Evolutionary conservation across 2,113 vertebrate genomes (phyloP).

Genomic region (Phycodurus eques): DNA sequence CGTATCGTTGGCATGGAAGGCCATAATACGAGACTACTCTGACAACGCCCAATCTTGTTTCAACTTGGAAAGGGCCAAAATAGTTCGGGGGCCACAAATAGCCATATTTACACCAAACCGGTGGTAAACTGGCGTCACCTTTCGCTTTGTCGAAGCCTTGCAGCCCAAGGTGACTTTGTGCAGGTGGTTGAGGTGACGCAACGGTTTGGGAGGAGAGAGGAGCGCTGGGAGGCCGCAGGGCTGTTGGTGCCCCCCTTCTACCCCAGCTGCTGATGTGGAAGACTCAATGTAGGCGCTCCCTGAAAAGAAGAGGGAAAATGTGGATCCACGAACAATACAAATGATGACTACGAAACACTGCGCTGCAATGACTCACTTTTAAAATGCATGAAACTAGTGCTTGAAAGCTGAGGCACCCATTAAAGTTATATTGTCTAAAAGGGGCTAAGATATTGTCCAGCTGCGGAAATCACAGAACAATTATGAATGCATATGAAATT

Average conservation of each 20-base stretch:
- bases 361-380: background rate
- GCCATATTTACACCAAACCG: background rate
- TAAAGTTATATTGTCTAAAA: too few species aligned
- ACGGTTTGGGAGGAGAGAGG: constrained; percentile 38
- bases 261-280: constrained; percentile 21
- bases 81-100: too few species aligned
- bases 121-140: constrained; percentile 49
- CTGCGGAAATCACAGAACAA: too few species aligned
- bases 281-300: constrained; percentile 29
- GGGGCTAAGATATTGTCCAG: too few species aligned
- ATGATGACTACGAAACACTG: background rate
- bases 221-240: constrained; percentile 51
- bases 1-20: too few species aligned
- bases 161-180: constrained; percentile 68
- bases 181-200: constrained; percentile 51
- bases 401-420: too few species aligned
- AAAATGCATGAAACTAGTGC: too few species aligned
- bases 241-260: constrained; percentile 27
- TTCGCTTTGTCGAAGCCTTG: constrained; percentile 90
- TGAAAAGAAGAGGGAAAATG: background rate
- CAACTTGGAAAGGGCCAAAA: too few species aligned
- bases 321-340: background rate
- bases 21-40: too few species aligned
- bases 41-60: too few species aligned
- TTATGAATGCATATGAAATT: too few species aligned